Base-by-base conservation (phyloP, 2,797 vertebrate genomes). In the Harpagifer antarcticus region DNA sequence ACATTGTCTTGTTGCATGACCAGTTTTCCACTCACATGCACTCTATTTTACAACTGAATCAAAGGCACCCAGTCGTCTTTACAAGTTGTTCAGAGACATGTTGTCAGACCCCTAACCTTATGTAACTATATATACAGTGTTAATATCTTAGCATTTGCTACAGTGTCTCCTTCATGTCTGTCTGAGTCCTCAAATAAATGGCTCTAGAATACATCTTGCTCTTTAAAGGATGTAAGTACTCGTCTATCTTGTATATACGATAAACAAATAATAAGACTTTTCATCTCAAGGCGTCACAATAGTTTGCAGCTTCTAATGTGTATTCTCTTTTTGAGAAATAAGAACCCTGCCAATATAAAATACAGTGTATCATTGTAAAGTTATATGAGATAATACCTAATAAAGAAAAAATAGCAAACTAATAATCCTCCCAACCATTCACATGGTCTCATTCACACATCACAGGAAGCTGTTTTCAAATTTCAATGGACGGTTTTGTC, bases 111-210 rank as follows among this genome's bases (percentile, higher is more conserved):
- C 15, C 6, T 52, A n/a, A 61, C 68, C 20, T 31, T 63, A 48
- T 72, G 60, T 50, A 68, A 27, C 4, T 37, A 45, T 40, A 33
- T 33, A 37, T 37, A 37, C 33, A 37, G 55, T 33, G 19, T 43
- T 33, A 57, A 40, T 50, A 55, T 44, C 49, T 56, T 5, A 69
- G 49, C 43, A 31, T 54, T 50, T 57, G 31, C 54, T 14, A 52
- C 19, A 71, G 11, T 31, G 43, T 64, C 31, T 63, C 53, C 59
- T 13, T 68, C n/a, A 37, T 65, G 19, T 72, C 5, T 59, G 23
- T n/a, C 2, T 27, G 20, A 61, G 13, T 15, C 59, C 44, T 44
- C 1, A 3, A 49, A 47, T 2, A 50, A 52, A 17, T 14, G 9
- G 7, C 9, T n/a, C 11, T 4, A 15, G 6, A 68, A 59, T 58